Evolutionary conservation across 1,140 invertebrate species (phyloP).

Genomic region (Antheraea pernyi): DNA sequence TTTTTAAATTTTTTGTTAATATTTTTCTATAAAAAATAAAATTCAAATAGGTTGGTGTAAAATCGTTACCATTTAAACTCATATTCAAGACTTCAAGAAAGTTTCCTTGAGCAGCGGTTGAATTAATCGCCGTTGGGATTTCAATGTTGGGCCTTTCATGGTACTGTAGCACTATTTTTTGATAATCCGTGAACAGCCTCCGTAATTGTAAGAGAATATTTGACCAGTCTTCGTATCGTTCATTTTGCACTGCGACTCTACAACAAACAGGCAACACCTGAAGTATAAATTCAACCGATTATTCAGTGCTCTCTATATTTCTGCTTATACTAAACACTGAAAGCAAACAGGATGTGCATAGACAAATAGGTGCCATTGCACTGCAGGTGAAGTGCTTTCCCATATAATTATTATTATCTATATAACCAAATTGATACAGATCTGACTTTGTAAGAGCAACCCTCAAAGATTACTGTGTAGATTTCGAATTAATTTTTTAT

Average conservation of each 20-base stretch:
- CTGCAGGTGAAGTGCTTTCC: not conserved
- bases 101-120: conserved; percentile 97
- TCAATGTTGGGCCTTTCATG: conserved; percentile 86
- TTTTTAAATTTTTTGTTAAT: too few species aligned
- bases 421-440: too few species aligned
- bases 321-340: too few species aligned
- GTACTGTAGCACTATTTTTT: conserved; percentile 92
- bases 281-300: conserved; percentile 5
- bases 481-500: too few species aligned
- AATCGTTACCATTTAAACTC: conserved; percentile 92
- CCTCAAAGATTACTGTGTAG: too few species aligned
- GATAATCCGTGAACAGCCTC: conserved; percentile 95
- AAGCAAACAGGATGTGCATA: too few species aligned
- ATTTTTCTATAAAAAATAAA: too few species aligned
- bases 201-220: conserved; percentile 92
- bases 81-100: conserved; percentile 99
- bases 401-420: not conserved
- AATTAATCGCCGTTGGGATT: conserved; percentile 94
- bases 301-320: too few species aligned
- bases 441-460: too few species aligned
- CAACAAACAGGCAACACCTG: conserved; percentile 28
- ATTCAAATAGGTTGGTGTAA: too few species aligned
- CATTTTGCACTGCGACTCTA: conserved; percentile 98
- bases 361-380: too few species aligned
- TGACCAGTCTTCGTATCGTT: conserved; percentile 98